These are phyloP conservation scores for Panthera uncia DNA, from an alignment of 2,113 vertebrate species.

Conservation along the genomic window DNA sequence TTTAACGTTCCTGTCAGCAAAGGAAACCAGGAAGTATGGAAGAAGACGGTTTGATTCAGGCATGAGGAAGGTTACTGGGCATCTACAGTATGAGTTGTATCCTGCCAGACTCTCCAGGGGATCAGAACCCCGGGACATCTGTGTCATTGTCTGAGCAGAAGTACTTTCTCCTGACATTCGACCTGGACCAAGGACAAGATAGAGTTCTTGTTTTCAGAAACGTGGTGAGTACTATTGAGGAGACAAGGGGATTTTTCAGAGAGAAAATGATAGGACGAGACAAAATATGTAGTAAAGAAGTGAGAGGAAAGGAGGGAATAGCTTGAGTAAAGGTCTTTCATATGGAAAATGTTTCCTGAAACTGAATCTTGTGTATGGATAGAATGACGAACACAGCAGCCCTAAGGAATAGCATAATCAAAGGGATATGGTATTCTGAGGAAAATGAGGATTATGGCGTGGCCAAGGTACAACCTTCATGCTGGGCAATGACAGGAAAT, in stretches of 20 bases:
- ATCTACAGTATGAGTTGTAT: fast-evolving
- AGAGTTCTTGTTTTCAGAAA: background rate
- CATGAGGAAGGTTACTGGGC: background rate
- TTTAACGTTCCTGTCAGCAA: background rate
- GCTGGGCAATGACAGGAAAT: background rate
- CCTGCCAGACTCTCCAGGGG: background rate
- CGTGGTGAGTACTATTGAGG: too few relatives aligned
- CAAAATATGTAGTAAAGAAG: background rate
- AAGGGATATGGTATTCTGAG: background rate
- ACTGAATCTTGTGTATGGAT: fast-evolving
- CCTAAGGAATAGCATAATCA: background rate
- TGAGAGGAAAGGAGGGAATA: background rate
- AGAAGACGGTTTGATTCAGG: fast-evolving
- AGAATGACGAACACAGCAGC: too few relatives aligned
- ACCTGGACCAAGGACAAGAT: background rate
- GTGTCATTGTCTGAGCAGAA: background rate
- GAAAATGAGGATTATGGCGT: background rate
- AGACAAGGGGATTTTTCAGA: background rate
- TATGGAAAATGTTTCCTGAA: background rate
- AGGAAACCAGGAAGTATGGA: background rate
- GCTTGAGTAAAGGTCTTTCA: background rate
- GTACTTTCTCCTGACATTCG: background rate
- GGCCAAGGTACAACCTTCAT: background rate
- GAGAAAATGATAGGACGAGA: background rate
- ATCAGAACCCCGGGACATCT: too few relatives aligned